Evolutionary conservation across 2,888 invertebrate genomes (phyloP).

Genomic region (Agrochola macilenta): DNA sequence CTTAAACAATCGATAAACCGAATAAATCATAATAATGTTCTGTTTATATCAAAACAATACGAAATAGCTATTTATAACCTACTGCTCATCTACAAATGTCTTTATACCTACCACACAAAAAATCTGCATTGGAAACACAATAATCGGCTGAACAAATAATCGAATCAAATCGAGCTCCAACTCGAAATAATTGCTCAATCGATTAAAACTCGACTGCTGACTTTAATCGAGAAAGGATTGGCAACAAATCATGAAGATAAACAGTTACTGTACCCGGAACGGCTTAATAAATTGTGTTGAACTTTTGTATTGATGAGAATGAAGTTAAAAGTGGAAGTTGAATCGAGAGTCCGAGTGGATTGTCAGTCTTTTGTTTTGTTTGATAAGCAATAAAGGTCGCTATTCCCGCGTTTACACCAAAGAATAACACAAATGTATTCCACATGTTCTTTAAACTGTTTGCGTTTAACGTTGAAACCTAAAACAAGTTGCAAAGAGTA

Average conservation of each 20-base stretch:
- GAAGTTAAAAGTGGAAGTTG: constrained; percentile 36
- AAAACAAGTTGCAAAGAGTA: not conserved
- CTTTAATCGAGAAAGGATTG: constrained; percentile 63
- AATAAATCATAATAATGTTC: constrained; percentile 6
- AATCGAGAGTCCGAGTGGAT: constrained; percentile 14
- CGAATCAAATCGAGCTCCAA: constrained; percentile 38
- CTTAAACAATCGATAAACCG: constrained; percentile 43
- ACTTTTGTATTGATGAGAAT: constrained; percentile 58
- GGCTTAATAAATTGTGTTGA: constrained; percentile 62
- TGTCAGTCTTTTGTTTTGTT: constrained; percentile 24
- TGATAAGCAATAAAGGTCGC: not conserved
- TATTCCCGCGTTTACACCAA: not conserved
- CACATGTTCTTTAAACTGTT: not conserved
- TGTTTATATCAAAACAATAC: constrained; percentile 18
- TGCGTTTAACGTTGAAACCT: not conserved
- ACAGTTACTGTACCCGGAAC: constrained; percentile 46
- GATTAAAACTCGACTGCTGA: constrained; percentile 57
- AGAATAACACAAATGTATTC: not conserved
- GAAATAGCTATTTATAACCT: not conserved
- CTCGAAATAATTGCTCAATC: constrained; percentile 59
- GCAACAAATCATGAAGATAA: constrained; percentile 67
- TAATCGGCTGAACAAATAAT: constrained; percentile 42
- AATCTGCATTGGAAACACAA: constrained; percentile 20
- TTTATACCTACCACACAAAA: not conserved
- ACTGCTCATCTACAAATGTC: not conserved